Evolutionary conservation across 2,888 invertebrate genomes (phyloP).

Genomic region (Myopa testacea): DNA sequence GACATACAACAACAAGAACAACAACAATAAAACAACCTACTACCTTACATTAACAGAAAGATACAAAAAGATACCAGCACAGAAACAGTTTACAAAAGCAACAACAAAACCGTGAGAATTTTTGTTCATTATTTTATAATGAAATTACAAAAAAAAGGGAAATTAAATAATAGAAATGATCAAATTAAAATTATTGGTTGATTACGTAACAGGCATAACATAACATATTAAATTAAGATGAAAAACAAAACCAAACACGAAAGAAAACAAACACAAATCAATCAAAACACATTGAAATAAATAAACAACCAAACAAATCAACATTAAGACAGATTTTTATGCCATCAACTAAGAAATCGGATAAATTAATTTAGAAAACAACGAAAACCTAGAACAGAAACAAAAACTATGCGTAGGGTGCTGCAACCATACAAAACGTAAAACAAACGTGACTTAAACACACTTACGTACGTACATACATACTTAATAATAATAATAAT

Average conservation of each 20-base stretch:
- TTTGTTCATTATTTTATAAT: not conserved
- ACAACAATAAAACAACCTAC: slow-evolving; percentile 46
- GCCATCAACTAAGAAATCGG: too few relatives aligned
- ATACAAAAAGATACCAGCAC: not conserved
- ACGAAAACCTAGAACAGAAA: slow-evolving; percentile 32
- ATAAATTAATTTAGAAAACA: not conserved
- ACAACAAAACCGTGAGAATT: not conserved
- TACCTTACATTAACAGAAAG: slow-evolving; percentile 43
- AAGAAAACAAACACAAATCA: not conserved
- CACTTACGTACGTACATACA: slow-evolving; percentile 24
- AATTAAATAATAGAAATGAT: not conserved
- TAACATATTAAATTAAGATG: not conserved
- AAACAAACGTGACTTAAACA: slow-evolving; percentile 29
- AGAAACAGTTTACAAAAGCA: slow-evolving; percentile 33
- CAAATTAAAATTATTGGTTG: too few relatives aligned
- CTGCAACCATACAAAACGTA: not conserved
- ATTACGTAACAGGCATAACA: too few relatives aligned
- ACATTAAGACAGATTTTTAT: too few relatives aligned
- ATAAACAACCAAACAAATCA: not conserved
- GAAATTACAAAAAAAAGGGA: slow-evolving; percentile 11
- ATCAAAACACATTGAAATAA: not conserved
- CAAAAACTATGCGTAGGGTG: slow-evolving; percentile 24
- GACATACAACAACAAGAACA: slow-evolving; percentile 34
- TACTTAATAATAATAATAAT: slow-evolving; percentile 9
- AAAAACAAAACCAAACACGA: not conserved